phyloP scores from a whole-genome alignment of 1,140 invertebrate genomes.

The Sitophilus oryzae region DNA sequence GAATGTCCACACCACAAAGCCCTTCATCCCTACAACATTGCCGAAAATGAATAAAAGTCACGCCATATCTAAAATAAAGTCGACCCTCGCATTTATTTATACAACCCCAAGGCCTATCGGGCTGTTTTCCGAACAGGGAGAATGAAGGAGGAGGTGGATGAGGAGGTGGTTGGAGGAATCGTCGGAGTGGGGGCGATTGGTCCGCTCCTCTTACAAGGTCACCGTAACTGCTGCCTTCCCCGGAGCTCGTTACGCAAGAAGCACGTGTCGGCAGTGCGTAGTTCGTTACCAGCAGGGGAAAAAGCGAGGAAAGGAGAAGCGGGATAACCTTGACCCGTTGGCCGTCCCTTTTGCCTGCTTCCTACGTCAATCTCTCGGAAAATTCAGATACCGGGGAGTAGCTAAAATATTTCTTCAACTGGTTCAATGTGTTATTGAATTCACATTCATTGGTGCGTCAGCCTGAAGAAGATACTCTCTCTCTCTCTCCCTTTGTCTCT shows the following conservation, averaged over 20 bases:
- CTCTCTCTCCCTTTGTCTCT: too few species aligned
- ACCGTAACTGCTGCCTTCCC: neutral
- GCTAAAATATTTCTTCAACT: too few species aligned
- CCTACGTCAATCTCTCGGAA: neutral
- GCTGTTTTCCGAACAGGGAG: neutral
- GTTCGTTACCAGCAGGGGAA: neutral
- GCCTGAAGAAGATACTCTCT: too few species aligned
- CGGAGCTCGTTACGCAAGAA: slow-evolving; percentile 1
- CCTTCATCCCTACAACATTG: too few species aligned
- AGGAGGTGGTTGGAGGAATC: neutral
- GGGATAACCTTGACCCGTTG: slow-evolving; percentile 10
- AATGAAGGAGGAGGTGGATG: neutral
- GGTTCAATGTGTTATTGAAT: too few species aligned
- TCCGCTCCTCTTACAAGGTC: neutral
- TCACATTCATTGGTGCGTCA: too few species aligned
- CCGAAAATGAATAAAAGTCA: neutral
- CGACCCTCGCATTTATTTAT: neutral
- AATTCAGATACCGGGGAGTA: too few species aligned
- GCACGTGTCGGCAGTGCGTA: slow-evolving; percentile 4
- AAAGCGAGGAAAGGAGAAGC: neutral
- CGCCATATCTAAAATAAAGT: neutral
- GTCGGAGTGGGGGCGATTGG: slow-evolving; percentile 1
- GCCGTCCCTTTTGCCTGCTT: slow-evolving; percentile 4
- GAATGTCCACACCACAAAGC: too few species aligned
- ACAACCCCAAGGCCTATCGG: neutral